A percentile compares a stretch with the other conserved stretches of the same genome.
Conservation (phyloP, 2,888 invertebrate genomes). For the Diarsia rubi region DNA sequence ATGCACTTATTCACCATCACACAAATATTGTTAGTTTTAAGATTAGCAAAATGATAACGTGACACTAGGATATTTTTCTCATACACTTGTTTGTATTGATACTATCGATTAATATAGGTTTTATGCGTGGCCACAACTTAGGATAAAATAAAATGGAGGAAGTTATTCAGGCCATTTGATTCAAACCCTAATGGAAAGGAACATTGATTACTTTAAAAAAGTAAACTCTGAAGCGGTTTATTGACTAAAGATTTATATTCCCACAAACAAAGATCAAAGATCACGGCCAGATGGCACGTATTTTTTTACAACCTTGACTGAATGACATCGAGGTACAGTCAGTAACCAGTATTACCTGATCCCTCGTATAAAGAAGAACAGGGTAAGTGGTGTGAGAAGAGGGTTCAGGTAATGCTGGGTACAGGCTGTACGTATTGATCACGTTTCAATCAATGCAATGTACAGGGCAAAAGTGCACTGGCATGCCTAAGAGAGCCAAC, state of each 20-base stretch:
- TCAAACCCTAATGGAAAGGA: neutral
- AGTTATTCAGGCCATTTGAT: too few relatives aligned
- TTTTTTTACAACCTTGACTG: constrained; percentile 22
- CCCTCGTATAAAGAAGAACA: too few relatives aligned
- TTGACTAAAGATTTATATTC: constrained; percentile 22
- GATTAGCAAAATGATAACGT: neutral
- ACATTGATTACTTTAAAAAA: neutral
- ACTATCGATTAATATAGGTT: too few relatives aligned
- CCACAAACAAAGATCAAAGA: constrained; percentile 19
- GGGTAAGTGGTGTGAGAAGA: too few relatives aligned
- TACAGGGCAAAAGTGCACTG: neutral
- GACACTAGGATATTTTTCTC: too few relatives aligned
- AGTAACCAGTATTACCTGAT: too few relatives aligned
- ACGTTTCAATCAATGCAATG: constrained; percentile 17
- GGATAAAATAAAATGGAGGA: too few relatives aligned
- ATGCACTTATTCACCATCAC: neutral
- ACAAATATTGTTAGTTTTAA: neutral
- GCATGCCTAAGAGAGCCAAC: too few relatives aligned
- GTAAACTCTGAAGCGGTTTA: neutral
- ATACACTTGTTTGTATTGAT: too few relatives aligned
- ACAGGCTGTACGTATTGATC: constrained; percentile 21
- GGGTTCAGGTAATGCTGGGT: too few relatives aligned
- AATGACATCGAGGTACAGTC: constrained; percentile 1
- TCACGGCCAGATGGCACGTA: constrained; percentile 29
- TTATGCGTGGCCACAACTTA: too few relatives aligned